phyloP scores from a whole-genome alignment of 2,797 vertebrate species.

The Apogon talboti region DNA sequence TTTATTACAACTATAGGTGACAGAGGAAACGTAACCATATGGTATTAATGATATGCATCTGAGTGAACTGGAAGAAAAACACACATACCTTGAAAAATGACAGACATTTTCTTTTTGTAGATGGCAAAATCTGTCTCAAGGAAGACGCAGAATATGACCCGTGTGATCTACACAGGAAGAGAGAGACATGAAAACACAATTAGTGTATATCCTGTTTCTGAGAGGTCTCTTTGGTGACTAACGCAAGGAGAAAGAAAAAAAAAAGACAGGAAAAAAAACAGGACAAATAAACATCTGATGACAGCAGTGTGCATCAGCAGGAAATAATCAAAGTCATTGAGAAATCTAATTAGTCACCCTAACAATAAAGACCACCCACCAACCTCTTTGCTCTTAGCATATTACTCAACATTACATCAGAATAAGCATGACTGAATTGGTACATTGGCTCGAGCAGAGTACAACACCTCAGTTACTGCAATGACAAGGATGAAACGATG shows the following conservation, averaged over 20 bases:
- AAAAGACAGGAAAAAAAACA: conserved; percentile 34
- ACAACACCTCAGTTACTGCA: conserved; percentile 31
- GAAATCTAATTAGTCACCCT: conserved; percentile 58
- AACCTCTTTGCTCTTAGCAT: conserved; percentile 35
- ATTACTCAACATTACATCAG: conserved; percentile 66
- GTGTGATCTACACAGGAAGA: conserved; percentile 88
- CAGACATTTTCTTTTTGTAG: conserved; percentile 96
- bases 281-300: conserved; percentile 39
- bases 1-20: neutral
- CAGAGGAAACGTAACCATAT: conserved; percentile 17
- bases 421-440: conserved; percentile 44
- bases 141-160: conserved; percentile 98
- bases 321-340: conserved; percentile 42
- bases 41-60: neutral
- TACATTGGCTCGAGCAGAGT: conserved; percentile 35
- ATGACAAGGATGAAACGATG: neutral
- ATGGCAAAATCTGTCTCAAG: conserved; percentile 96
- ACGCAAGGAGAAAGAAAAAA: neutral
- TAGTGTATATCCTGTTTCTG: conserved; percentile 28
- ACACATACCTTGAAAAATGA: conserved; percentile 90
- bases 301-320: conserved; percentile 31
- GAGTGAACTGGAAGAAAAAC: conserved; percentile 23
- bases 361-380: conserved; percentile 55
- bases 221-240: conserved; percentile 31
- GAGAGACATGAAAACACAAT: conserved; percentile 36